phyloP scores from a whole-genome alignment of 1,140 invertebrate species.

The Zaprionus capensis region DNA sequence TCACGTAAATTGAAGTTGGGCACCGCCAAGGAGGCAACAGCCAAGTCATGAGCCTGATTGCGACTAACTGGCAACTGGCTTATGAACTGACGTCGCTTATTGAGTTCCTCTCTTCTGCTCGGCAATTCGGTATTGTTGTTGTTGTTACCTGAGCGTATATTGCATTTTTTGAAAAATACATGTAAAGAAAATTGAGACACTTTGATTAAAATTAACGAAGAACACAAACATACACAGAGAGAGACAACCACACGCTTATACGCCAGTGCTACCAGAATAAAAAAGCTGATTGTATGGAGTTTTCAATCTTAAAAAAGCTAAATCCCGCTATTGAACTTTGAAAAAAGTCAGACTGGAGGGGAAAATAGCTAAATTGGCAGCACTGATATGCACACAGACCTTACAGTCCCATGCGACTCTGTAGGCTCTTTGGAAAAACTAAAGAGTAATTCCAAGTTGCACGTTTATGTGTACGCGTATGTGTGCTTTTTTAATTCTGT shows the following conservation, averaged over 20 bases:
- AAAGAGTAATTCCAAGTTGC: slow-evolving; percentile 7
- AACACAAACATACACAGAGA: not conserved
- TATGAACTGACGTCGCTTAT: slow-evolving; percentile 48
- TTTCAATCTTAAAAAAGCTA: too few species aligned
- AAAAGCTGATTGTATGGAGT: too few species aligned
- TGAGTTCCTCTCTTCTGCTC: slow-evolving; percentile 22
- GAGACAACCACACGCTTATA: not conserved
- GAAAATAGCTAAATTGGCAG: too few species aligned
- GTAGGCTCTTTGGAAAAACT: slow-evolving; percentile 8
- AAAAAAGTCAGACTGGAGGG: too few species aligned
- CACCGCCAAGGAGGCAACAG: slow-evolving; percentile 31
- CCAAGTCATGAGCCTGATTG: slow-evolving; percentile 43
- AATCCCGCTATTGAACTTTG: too few species aligned
- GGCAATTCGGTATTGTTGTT: not conserved
- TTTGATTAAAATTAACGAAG: slow-evolving; percentile 38
- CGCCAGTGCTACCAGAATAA: too few species aligned
- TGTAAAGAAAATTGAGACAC: slow-evolving; percentile 44
- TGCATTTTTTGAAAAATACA: slow-evolving; percentile 7
- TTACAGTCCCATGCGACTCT: not conserved
- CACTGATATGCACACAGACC: not conserved
- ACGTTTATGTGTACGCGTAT: not conserved
- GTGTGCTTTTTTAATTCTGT: slow-evolving; percentile 8
- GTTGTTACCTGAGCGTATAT: slow-evolving; percentile 11
- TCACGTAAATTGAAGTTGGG: slow-evolving; percentile 50
- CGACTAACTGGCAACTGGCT: slow-evolving; percentile 48